phyloP scores from a whole-genome alignment of 2,797 vertebrate species.

The Argya squamiceps region DNA sequence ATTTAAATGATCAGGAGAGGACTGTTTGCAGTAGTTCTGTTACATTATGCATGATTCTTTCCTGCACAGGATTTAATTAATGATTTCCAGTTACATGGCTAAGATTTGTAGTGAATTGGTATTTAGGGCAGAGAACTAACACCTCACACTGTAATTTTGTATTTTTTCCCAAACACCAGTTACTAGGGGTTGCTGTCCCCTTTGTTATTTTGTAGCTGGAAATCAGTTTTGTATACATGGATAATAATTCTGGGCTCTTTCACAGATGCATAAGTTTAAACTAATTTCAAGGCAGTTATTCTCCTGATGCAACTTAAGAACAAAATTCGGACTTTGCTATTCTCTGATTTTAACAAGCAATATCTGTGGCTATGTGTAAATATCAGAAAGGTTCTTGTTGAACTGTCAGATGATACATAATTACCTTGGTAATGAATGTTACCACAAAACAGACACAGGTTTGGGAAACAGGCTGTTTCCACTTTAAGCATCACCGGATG shows the following conservation, averaged over 20 bases:
- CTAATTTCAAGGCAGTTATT: not conserved
- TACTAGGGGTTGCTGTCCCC: not conserved
- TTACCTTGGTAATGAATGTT: not conserved
- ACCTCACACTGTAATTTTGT: not conserved
- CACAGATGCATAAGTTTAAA: not conserved
- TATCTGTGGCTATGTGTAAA: not conserved
- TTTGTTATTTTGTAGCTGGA: not conserved
- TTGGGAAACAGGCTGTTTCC: not conserved
- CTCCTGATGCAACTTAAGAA: not conserved
- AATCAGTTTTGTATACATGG: not conserved
- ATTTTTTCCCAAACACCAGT: not conserved
- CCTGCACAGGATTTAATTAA: constrained; percentile 38
- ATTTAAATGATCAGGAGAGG: constrained; percentile 1
- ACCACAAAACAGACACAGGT: not conserved
- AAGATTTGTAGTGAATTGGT: not conserved
- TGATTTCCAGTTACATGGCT: not conserved
- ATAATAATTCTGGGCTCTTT: not conserved
- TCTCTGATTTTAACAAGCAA: not conserved
- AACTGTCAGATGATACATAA: not conserved
- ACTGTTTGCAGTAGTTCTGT: constrained; percentile 35
- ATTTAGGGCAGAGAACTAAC: not conserved
- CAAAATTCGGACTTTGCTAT: not conserved
- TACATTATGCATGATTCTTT: constrained; percentile 59
- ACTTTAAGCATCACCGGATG: not conserved
- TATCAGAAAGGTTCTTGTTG: not conserved